A percentile compares a stretch with the other conserved stretches of the same genome.
Conservation (phyloP, 53 echinoderm and acorn worm species). For the Luidia sarsii region DNA sequence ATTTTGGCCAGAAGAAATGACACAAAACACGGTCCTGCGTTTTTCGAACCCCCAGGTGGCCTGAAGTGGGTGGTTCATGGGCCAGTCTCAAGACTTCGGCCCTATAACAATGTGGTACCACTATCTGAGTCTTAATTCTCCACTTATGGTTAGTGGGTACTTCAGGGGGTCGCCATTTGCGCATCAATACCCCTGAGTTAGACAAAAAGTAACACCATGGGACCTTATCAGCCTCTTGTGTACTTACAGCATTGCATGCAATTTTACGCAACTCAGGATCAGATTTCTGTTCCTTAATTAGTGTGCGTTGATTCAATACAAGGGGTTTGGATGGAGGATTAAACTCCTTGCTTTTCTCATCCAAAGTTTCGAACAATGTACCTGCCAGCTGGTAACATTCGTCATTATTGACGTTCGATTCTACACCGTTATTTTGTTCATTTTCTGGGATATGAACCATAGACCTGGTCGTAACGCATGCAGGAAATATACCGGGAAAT, state of each 20-base stretch:
- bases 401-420: not conserved
- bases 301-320: not conserved
- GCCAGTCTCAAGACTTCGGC: slow-evolving; percentile 51
- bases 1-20: slow-evolving; percentile 60
- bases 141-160: slow-evolving; percentile 55
- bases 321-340: too few relatives aligned
- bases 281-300: slow-evolving; percentile 20
- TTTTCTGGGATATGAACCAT: slow-evolving; percentile 5
- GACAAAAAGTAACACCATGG: slow-evolving; percentile 32
- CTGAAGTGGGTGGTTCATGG: slow-evolving; percentile 36
- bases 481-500: slow-evolving; percentile 54
- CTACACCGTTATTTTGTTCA: not conserved
- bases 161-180: slow-evolving; percentile 58
- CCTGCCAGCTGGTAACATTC: too few relatives aligned
- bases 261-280: not conserved
- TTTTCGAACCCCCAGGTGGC: slow-evolving; percentile 59
- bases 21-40: slow-evolving; percentile 31
- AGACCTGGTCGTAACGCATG: slow-evolving; percentile 64
- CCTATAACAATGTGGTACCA: slow-evolving; percentile 33
- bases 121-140: slow-evolving; percentile 40
- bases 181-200: slow-evolving; percentile 48
- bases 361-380: too few relatives aligned
- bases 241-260: not conserved
- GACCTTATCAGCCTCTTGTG: not conserved
- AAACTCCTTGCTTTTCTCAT: too few relatives aligned